A percentile compares a stretch with the other conserved stretches of the same genome.
Evolutionary conservation across 2,797 vertebrate species (phyloP).

Genomic region (Mareca penelope): DNA sequence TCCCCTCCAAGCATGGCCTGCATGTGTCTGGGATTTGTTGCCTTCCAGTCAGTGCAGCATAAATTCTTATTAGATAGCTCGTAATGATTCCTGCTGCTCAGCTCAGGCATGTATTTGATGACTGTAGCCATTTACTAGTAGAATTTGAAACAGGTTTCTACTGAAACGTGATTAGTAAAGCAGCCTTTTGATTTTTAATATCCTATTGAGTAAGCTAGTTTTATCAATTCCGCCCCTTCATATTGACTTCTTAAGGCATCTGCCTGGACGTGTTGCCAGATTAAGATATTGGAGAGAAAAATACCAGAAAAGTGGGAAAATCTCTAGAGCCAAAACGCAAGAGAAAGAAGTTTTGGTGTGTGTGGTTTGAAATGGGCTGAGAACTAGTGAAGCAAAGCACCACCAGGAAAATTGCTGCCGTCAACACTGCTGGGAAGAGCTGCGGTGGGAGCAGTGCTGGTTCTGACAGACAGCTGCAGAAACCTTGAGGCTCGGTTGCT

Average conservation of each 20-base stretch:
- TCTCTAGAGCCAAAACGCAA: background rate
- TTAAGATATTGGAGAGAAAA: background rate
- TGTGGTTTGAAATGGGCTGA: background rate
- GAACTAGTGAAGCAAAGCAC: background rate
- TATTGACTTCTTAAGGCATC: background rate
- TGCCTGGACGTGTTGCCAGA: background rate
- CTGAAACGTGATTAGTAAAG: background rate
- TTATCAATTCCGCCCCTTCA: conserved; percentile 13
- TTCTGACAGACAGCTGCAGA: background rate
- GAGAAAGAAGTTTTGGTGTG: background rate
- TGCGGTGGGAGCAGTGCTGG: background rate
- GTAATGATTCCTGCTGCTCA: background rate
- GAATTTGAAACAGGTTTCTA: background rate
- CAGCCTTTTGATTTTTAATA: background rate
- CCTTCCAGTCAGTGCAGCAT: background rate
- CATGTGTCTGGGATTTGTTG: conserved; percentile 14
- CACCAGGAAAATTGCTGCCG: background rate
- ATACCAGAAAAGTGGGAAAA: background rate
- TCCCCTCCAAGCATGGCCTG: background rate
- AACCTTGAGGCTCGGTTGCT: background rate
- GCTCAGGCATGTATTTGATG: background rate
- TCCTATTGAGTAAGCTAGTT: background rate
- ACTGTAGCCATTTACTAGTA: background rate
- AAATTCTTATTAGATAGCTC: conserved; percentile 13
- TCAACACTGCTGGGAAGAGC: background rate